A percentile compares a stretch with the other conserved stretches of the same genome.
These are phyloP conservation scores for Norana najaformis DNA, from an alignment of 2,888 invertebrate species.

Conservation along the genomic window DNA sequence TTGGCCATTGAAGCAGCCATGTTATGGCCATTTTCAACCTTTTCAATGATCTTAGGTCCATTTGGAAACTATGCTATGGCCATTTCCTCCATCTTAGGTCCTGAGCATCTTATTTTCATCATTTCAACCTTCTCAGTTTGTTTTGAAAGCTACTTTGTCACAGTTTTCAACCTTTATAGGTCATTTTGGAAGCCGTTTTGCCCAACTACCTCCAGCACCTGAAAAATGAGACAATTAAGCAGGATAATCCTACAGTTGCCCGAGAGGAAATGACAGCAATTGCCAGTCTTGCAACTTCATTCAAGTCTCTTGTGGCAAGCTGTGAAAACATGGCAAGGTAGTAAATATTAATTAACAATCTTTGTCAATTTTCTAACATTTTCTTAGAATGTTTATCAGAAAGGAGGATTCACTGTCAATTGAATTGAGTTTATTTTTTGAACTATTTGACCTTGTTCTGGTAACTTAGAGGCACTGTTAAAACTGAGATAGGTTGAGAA, in stretches of 20 bases:
- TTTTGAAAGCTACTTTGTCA: background rate
- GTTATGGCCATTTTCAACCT: background rate
- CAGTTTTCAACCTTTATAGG: slow-evolving; percentile 67
- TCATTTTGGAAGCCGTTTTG: slow-evolving; percentile 90
- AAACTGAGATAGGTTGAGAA: background rate
- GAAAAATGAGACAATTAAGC: slow-evolving; percentile 83
- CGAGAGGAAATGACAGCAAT: slow-evolving; percentile 92
- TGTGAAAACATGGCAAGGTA: slow-evolving; percentile 77
- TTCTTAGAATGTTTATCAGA: too few relatives aligned
- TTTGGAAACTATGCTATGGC: too few relatives aligned
- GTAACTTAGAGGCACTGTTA: background rate
- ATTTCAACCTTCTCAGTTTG: too few relatives aligned
- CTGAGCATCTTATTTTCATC: background rate
- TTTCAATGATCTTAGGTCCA: too few relatives aligned
- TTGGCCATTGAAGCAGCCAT: too few relatives aligned
- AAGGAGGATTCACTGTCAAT: background rate
- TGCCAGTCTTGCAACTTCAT: slow-evolving; percentile 87
- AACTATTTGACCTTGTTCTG: background rate
- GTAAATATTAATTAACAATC: background rate
- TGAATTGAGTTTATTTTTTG: background rate
- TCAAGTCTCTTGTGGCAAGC: slow-evolving; percentile 92
- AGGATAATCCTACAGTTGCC: slow-evolving; percentile 74
- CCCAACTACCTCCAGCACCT: slow-evolving; percentile 94
- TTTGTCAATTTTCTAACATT: background rate
- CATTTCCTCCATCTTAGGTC: background rate